Conservation (phyloP, 1,140 invertebrate species). For the Anoplophora glabripennis region DNA sequence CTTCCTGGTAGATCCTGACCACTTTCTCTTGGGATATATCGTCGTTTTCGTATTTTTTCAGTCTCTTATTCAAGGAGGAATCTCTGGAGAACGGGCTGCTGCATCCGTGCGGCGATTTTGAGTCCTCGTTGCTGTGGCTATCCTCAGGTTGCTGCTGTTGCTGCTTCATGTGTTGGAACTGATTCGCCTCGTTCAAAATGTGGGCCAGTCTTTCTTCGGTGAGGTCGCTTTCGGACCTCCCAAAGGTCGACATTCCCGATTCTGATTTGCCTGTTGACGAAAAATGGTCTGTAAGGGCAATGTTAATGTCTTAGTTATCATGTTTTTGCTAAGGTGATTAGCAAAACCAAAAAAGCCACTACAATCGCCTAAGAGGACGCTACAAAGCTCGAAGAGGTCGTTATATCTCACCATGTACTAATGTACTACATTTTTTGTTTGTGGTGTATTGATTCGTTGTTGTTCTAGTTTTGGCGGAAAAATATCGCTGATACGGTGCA, state of each 20-base stretch:
- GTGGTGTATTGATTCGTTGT: neutral
- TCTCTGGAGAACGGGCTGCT: slow-evolving; percentile 72
- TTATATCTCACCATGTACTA: too few species aligned
- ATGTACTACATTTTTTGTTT: too few species aligned
- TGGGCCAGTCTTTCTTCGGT: slow-evolving; percentile 92
- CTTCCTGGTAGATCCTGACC: slow-evolving; percentile 94
- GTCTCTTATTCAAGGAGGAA: slow-evolving; percentile 67
- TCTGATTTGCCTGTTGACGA: slow-evolving; percentile 69
- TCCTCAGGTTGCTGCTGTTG: slow-evolving; percentile 57
- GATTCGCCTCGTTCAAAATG: slow-evolving; percentile 87
- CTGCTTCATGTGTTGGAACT: slow-evolving; percentile 56
- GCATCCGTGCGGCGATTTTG: slow-evolving; percentile 77
- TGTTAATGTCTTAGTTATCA: neutral
- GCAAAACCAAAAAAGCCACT: slow-evolving; percentile 12
- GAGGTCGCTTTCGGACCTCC: slow-evolving; percentile 74
- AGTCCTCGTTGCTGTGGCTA: slow-evolving; percentile 72
- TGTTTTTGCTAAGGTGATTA: slow-evolving; percentile 19
- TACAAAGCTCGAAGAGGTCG: too few species aligned
- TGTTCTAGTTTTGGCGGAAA: neutral
- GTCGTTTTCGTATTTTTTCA: slow-evolving; percentile 87
- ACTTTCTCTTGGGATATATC: slow-evolving; percentile 97
- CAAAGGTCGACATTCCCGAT: slow-evolving; percentile 71
- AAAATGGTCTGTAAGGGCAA: slow-evolving; percentile 49
- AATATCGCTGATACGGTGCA: slow-evolving; percentile 21
- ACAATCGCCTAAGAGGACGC: neutral